Evolutionary conservation across 2,797 vertebrate genomes (phyloP), one percentile per base, ranked within the genome.

Genomic region (Naso thynnoides): DNA sequence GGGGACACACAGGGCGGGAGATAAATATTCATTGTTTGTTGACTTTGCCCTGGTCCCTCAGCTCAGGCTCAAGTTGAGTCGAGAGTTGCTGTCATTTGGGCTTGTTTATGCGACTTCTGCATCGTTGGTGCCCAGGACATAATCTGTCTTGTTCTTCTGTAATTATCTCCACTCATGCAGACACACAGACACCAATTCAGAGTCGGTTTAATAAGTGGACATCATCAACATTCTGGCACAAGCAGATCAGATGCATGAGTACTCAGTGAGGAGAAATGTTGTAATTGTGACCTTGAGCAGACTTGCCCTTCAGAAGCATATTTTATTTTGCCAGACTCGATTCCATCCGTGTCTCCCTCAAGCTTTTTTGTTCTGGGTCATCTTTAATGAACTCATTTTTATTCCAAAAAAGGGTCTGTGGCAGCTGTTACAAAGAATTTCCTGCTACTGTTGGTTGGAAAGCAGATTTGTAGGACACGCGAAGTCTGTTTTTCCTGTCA

Each of bases 11-110:
- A 26, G 87, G 87, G 81, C 52, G 69, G 63, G 75, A 86, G 67
- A 93, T 94, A 90, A 95, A 95, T 95, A 95, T 94, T 95, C 91
- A 93, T 92, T 82, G 85, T 90, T 93, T 94, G 93, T 93, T 93
- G 91, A 92, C 90, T 94, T 78, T 72, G 86, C 79, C 83, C 76
- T 33, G 31, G 73, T 91, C 91, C 89, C 89, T 84, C 24, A 42
- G 81, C 85, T 86, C 76, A 23, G 79, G 76, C 60, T 44, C 65
- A 38, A 82, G 80, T 72, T 52, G 70, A 82, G 79, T 81, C 24
- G 65, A 78, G 83, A 80, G 86, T 69, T 65, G 53, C 74, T 62
- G 85, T 69, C 82, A 67, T 56, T 24, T 75, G 63, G 73, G 63
- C 77, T 81, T 86, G 75, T 91, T 90, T 87, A 60, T 69, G 67